phyloP scores from a whole-genome alignment of 2,113 vertebrate genomes.

The Eudyptes chrysolophus region DNA sequence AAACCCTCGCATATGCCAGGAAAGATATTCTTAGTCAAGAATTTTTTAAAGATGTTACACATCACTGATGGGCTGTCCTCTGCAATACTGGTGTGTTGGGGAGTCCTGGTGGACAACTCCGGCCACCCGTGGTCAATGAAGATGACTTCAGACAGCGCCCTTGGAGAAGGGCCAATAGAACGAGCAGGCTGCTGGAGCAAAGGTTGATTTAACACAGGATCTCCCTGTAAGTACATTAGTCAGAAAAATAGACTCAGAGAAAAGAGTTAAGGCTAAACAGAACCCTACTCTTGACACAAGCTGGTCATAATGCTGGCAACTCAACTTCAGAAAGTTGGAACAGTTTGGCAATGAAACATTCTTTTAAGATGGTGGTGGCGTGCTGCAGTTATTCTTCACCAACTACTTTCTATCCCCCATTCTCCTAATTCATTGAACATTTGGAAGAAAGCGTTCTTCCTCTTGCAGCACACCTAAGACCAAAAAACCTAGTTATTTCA shows the following conservation, averaged over 20 bases:
- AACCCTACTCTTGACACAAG: not conserved
- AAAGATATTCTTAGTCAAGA: not conserved
- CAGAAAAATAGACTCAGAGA: not conserved
- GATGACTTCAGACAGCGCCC: not conserved
- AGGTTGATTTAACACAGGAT: not conserved
- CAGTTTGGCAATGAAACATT: not conserved
- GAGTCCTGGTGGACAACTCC: not conserved
- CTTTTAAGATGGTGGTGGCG: not conserved
- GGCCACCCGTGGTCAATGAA: fast-evolving
- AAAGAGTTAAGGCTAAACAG: not conserved
- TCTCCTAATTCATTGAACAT: not conserved
- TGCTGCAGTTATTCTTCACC: not conserved
- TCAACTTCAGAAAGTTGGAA: not conserved
- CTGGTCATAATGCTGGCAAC: not conserved
- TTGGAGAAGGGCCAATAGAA: not conserved
- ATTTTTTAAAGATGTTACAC: not conserved
- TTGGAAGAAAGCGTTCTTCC: not conserved
- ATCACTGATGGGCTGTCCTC: not conserved
- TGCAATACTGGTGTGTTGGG: not conserved
- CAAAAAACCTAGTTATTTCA: not conserved
- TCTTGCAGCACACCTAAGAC: not conserved
- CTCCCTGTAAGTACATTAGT: not conserved
- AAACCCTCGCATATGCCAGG: fast-evolving
- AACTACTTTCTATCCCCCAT: fast-evolving
- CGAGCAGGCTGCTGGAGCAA: fast-evolving